Base-by-base conservation (phyloP, 53 echinoderm and acorn worm species). In the Pentamera pediparva region DNA sequence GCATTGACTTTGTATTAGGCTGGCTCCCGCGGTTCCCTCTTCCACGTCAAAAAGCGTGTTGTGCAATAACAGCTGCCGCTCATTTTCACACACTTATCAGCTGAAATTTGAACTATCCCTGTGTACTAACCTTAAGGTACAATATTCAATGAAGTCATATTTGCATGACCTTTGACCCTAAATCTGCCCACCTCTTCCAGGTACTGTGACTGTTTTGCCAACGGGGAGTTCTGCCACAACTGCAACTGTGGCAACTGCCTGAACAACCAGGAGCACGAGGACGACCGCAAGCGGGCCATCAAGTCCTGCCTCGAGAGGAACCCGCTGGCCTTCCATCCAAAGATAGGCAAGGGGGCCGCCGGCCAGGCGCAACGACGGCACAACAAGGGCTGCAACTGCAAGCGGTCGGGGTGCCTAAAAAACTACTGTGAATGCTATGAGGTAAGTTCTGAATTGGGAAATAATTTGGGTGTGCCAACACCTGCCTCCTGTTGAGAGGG, bases 371-470 rank as follows among this genome's bases (percentile, higher is more conserved):
- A 91, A 45, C 63, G 96, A 29, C 71, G 91, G 59, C 96, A 96
- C 59, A 96, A 91, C 75, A 96, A 96, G 59, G 96, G 96, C 0
- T 96, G 96, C 60, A 91, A 96, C 83, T 96, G 96, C 73, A 96
- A 96, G 81, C 69, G 91, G 28, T 96, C 96, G 8, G 96, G 96
- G 3, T 96, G 96, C 40, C 83, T 96, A 32, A 96, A 96, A 82
- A 96, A 96, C 75, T 96, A 96, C 53, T 96, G 96, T 59, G 96
- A 96, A 82, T 96, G 96, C 69, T 96, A 95, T 67, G 91, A 96
- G 96, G 96, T 91, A 55, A 54, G 78, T 50, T 2, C n/a, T n/a
- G n/a, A n/a, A n/a, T n/a, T 37, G 50, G 15, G 28, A 22, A n/a
- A 8, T 12, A 20, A 6, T 60, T 33, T 60, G 60, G 2, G 11